Conservation (phyloP, 1,140 invertebrate species). For the Tenebrio molitor region DNA sequence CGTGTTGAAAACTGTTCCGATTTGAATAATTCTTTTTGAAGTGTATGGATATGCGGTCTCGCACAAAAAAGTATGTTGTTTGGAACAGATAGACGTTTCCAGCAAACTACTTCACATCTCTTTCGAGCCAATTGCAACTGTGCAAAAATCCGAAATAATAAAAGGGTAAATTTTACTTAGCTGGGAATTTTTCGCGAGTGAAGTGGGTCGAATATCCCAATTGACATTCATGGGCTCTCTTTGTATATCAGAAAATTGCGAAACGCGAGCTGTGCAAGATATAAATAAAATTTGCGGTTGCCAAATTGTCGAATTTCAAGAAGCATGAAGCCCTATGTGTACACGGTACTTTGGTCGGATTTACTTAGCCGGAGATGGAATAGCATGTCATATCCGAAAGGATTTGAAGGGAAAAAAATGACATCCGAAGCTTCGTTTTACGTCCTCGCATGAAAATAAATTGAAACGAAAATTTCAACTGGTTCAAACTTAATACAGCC, state of each 20-base stretch:
- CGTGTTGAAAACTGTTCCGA: too few species aligned
- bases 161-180: too few species aligned
- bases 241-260: background rate
- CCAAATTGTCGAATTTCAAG: background rate
- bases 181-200: too few species aligned
- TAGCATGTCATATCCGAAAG: background rate
- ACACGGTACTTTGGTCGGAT: background rate
- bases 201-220: too few species aligned
- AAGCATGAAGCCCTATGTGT: background rate
- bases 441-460: conserved; percentile 2
- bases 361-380: conserved; percentile 1
- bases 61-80: too few species aligned
- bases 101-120: too few species aligned
- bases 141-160: too few species aligned
- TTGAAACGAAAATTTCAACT: conserved; percentile 1
- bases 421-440: background rate
- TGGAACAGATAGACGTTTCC: too few species aligned
- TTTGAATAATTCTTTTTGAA: too few species aligned
- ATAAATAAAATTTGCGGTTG: background rate
- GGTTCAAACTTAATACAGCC: background rate
- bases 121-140: too few species aligned
- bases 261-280: background rate
- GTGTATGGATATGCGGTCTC: too few species aligned
- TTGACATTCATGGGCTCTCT: background rate
- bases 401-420: background rate